These are phyloP conservation scores for Apus apus DNA, from an alignment of 2,113 vertebrate species.

Conservation along the genomic window DNA sequence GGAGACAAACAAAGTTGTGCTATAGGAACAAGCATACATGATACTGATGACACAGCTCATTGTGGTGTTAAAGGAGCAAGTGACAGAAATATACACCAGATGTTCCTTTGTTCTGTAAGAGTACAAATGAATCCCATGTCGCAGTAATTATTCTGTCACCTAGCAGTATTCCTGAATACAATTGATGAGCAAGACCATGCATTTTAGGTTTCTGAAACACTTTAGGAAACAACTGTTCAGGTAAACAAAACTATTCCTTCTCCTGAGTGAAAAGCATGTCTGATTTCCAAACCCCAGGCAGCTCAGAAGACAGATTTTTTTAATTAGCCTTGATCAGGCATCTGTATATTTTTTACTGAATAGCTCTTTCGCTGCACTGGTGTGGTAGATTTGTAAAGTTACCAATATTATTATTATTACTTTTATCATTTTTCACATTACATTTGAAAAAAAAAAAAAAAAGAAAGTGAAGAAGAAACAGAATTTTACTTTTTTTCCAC, in stretches of 20 bases:
- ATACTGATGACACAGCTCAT: conserved; percentile 19
- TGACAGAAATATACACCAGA: conserved; percentile 56
- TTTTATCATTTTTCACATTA: neutral
- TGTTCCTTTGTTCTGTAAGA: conserved; percentile 42
- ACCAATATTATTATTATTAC: neutral
- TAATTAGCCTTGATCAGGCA: neutral
- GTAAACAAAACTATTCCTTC: neutral
- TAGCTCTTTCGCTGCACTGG: neutral
- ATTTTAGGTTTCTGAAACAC: neutral
- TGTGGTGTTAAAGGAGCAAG: conserved; percentile 30
- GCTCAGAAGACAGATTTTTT: neutral
- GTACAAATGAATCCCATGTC: conserved; percentile 24
- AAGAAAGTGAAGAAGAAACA: neutral
- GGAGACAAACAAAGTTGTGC: neutral
- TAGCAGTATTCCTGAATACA: neutral
- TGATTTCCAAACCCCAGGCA: neutral
- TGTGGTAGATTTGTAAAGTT: neutral
- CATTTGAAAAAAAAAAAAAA: neutral
- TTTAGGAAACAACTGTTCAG: neutral
- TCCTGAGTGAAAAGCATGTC: neutral
- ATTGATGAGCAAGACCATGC: neutral
- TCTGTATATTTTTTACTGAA: neutral
- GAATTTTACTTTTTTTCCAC: neutral
- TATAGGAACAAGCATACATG: neutral
- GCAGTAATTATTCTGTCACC: neutral